phyloP scores from a whole-genome alignment of 1,140 invertebrate genomes.

The Drosophila bocqueti region DNA sequence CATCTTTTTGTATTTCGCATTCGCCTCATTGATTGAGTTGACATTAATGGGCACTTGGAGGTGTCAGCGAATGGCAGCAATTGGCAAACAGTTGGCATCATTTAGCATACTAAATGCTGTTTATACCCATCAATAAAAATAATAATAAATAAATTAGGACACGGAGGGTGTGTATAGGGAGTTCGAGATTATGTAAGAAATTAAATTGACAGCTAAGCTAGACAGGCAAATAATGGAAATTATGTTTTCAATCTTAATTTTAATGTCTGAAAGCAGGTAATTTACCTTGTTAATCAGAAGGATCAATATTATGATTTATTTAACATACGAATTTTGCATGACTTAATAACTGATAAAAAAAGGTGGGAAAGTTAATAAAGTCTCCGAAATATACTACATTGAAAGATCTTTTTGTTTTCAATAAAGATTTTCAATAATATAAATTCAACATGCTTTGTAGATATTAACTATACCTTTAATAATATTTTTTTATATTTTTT shows the following conservation, averaged over 20 bases:
- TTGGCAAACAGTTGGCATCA: conserved; percentile 55
- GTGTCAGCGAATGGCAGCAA: conserved; percentile 69
- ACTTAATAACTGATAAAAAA: not conserved
- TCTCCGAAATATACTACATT: not conserved
- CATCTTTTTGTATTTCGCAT: conserved; percentile 33
- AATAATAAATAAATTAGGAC: conserved; percentile 23
- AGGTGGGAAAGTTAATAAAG: not conserved
- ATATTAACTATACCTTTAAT: not conserved
- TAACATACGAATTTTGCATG: not conserved
- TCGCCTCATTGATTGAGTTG: conserved; percentile 68
- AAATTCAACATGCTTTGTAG: not conserved
- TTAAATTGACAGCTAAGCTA: not conserved
- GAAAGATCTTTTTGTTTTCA: not conserved
- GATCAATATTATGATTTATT: not conserved
- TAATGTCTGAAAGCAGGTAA: not conserved
- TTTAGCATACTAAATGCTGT: conserved; percentile 37
- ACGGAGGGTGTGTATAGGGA: not conserved
- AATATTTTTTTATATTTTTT: not conserved
- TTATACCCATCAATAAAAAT: not conserved
- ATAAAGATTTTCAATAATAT: not conserved
- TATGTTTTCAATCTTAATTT: not conserved
- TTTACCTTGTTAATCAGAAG: not conserved
- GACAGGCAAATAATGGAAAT: not conserved
- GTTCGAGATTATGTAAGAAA: not conserved
- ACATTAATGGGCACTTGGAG: conserved; percentile 76